Percentiles rank a stretch among this genome's conserved stretches.
Conservation (phyloP, 2,797 vertebrate genomes). For the Diplodus sargus region DNA sequence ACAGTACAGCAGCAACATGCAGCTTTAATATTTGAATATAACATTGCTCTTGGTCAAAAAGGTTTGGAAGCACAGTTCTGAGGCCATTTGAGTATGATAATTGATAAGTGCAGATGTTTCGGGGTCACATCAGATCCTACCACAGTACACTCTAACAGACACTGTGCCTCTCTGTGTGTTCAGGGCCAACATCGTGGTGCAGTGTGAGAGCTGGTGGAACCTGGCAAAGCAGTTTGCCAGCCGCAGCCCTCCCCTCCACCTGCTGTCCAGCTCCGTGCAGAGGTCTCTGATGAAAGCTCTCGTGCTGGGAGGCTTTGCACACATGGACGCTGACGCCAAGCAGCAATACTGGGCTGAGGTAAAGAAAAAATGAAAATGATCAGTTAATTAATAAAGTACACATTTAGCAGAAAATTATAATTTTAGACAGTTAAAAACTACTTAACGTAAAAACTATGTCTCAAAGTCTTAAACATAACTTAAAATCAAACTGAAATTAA, state of each 20-base stretch:
- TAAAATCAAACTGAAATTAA: no score
- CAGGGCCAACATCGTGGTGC: conserved; percentile 98
- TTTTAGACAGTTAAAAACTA: no score
- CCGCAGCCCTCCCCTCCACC: conserved; percentile 94
- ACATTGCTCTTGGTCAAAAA: neutral
- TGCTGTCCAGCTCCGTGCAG: conserved; percentile 96
- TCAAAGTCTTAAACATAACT: no score
- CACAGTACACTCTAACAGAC: neutral
- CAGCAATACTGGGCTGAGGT: conserved; percentile 99
- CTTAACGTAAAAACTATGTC: no score
- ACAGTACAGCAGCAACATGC: neutral
- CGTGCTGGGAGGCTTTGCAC: conserved; percentile 96
- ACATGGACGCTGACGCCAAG: conserved; percentile 98
- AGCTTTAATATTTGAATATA: no score
- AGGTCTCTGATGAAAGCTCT: conserved; percentile 97
- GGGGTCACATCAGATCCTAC: neutral
- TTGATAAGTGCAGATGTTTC: neutral
- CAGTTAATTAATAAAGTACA: neutral
- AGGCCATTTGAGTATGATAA: neutral
- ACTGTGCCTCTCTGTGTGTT: neutral
- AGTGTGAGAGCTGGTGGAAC: conserved; percentile 99
- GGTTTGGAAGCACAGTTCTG: neutral
- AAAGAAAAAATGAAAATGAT: neutral
- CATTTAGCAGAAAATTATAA: no score
- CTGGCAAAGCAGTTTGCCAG: conserved; percentile 97